phyloP scores from a whole-genome alignment of 2,113 vertebrate genomes.

The Xyliphius kryptos region DNA sequence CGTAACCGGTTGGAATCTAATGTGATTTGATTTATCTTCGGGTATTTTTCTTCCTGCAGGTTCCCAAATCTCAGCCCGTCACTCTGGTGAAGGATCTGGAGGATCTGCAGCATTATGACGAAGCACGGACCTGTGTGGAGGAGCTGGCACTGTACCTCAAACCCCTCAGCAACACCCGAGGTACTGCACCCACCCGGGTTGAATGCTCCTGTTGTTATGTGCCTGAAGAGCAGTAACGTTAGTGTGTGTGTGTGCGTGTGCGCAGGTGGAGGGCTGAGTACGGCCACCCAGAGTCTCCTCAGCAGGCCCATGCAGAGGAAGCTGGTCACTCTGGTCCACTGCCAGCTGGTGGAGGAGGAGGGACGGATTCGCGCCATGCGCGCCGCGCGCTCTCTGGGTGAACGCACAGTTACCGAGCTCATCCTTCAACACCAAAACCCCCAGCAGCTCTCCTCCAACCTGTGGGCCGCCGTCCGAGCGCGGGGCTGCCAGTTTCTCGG shows the following conservation, averaged over 20 bases:
- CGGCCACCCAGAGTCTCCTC: constrained; percentile 88
- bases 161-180: constrained; percentile 93
- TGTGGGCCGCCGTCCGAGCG: constrained; percentile 95
- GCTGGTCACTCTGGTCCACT: constrained; percentile 93
- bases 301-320: constrained; percentile 98
- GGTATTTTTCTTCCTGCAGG: constrained; percentile 62
- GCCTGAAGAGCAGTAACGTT: no score
- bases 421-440: constrained; percentile 98
- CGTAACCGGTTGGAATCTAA: no score
- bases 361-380: constrained; percentile 93
- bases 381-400: constrained; percentile 89
- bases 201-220: no score
- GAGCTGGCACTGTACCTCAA: constrained; percentile 96
- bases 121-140: constrained; percentile 93
- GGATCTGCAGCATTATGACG: constrained; percentile 95
- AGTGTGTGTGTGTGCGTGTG: background rate
- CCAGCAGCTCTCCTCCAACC: constrained; percentile 94
- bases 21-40: background rate
- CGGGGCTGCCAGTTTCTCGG: constrained; percentile 96
- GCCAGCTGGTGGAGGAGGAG: constrained; percentile 95
- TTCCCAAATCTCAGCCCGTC: constrained; percentile 87
- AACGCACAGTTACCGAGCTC: constrained; percentile 94
- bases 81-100: constrained; percentile 87
- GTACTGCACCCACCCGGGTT: constrained; percentile 56
- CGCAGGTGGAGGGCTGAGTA: constrained; percentile 88